Evolutionary conservation across 2,888 invertebrate species (phyloP).

Genomic region (Tinea semifulvella): DNA sequence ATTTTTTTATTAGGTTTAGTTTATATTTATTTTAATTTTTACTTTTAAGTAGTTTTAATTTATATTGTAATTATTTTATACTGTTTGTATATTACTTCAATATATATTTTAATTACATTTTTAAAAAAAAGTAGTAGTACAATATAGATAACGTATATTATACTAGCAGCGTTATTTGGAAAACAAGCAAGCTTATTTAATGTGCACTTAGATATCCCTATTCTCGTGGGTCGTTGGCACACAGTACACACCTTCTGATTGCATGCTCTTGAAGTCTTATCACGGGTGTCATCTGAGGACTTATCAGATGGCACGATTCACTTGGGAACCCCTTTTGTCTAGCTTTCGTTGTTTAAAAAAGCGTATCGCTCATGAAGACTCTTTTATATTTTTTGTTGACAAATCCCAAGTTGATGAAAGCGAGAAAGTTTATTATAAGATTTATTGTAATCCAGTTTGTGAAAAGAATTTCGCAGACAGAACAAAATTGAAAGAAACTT

Average conservation of each 20-base stretch:
- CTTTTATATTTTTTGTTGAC: neutral
- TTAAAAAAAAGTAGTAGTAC: too few species aligned
- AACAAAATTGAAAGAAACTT: too few species aligned
- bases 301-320: conserved; percentile 1
- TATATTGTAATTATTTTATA: too few species aligned
- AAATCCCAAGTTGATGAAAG: conserved; percentile 6
- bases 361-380: neutral
- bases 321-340: conserved; percentile 9
- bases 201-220: neutral
- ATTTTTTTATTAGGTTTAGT: too few species aligned
- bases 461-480: too few species aligned
- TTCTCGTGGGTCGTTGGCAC: conserved; percentile 2
- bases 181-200: neutral
- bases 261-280: conserved; percentile 10
- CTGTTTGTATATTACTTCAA: too few species aligned
- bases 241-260: neutral
- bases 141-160: too few species aligned
- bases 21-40: too few species aligned
- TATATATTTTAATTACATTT: too few species aligned
- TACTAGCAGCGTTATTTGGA: too few species aligned
- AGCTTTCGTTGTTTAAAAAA: conserved; percentile 1
- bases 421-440: conserved; percentile 3
- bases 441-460: too few species aligned
- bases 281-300: conserved; percentile 3
- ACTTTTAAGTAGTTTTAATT: too few species aligned